Conservation (phyloP, 2,797 vertebrate genomes). For the Malurus splendens region DNA sequence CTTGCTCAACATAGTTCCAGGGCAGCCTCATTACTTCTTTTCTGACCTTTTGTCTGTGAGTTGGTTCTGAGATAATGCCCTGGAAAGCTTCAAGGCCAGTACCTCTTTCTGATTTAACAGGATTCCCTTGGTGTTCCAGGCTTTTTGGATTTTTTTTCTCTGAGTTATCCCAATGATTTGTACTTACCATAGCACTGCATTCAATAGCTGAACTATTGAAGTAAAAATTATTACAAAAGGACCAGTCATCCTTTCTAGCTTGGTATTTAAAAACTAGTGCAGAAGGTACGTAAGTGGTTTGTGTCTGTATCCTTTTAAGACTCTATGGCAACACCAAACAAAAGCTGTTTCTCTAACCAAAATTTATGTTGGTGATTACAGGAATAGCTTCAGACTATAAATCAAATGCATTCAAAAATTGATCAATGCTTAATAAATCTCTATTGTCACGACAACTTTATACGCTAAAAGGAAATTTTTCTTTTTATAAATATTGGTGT, state of each 20-base stretch:
- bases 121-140: background rate
- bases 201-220: background rate
- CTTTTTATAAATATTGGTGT: background rate
- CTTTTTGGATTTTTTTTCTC: background rate
- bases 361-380: background rate
- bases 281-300: background rate
- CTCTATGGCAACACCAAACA: background rate
- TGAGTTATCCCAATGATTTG: background rate
- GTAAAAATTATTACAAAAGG: background rate
- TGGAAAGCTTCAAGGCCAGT: background rate
- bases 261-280: background rate
- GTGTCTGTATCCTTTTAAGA: background rate
- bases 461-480: background rate
- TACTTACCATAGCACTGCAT: background rate
- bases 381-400: background rate
- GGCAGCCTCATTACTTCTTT: background rate
- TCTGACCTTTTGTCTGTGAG: background rate
- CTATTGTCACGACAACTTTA: background rate
- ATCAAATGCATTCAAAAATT: background rate
- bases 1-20: background rate
- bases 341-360: background rate
- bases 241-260: background rate
- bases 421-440: background rate
- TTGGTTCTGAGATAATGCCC: background rate
- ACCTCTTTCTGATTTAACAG: background rate